These are phyloP conservation scores for Tetragonula clypearis DNA, from an alignment of 1,140 invertebrate species.

Conservation along the genomic window DNA sequence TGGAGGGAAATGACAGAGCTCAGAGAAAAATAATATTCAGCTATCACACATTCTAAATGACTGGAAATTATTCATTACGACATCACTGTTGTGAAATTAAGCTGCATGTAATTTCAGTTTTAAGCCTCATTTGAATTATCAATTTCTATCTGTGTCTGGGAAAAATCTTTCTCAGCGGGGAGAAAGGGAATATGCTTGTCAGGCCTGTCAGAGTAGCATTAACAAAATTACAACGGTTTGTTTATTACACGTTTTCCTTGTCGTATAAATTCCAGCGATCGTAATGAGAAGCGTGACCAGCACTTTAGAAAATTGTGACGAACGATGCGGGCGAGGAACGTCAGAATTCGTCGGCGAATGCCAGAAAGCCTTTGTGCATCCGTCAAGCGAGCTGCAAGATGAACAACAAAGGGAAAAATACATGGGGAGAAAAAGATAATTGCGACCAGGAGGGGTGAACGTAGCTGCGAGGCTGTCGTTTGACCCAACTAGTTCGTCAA, in stretches of 20 bases:
- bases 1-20: too few species aligned
- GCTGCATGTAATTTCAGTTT: background rate
- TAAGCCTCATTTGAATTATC: background rate
- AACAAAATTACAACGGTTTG: background rate
- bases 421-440: conserved; percentile 40
- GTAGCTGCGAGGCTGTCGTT: conserved; percentile 25
- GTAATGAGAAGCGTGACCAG: conserved; percentile 21
- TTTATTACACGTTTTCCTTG: background rate
- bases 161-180: background rate
- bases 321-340: background rate
- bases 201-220: background rate
- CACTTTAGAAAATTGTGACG: conserved; percentile 44
- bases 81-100: background rate
- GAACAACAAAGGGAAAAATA: conserved; percentile 42
- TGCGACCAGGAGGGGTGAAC: conserved; percentile 17
- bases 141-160: background rate
- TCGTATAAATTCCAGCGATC: background rate
- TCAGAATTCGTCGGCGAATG: conserved; percentile 14
- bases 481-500: conserved; percentile 17
- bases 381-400: conserved; percentile 42
- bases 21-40: too few species aligned
- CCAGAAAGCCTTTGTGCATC: conserved; percentile 30
- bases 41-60: background rate
- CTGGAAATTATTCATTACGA: background rate
- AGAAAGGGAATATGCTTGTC: background rate